Base-by-base conservation (phyloP, 2,797 vertebrate species). In the Scomberomorus guttatus region DNA sequence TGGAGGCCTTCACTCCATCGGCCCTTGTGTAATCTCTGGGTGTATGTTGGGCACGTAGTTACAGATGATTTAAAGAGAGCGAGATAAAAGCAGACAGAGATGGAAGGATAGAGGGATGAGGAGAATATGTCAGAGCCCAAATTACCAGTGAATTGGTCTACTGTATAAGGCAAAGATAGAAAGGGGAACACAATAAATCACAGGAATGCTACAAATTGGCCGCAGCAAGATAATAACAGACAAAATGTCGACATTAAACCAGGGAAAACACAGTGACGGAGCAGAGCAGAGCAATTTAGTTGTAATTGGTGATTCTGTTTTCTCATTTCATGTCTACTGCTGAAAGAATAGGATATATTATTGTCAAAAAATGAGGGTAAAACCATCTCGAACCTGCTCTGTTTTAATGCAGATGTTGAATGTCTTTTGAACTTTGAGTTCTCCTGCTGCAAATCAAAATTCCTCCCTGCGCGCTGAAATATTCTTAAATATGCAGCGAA, bases 11-110 rank as follows among this genome's bases (percentile, higher is more conserved):
- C 29, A 4, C 86, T 62, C 44, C 2, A 58, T 81, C 74, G 65
- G 72, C 82, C 70, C 75, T 77, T 25, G 72, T 68, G 72, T 79
- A 80, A 70, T 74, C 83, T 88, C n/a, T 68, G 85, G 73, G 59
- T 79, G 42, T 52, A 20, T 22, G 64, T 69, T 17, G 72, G 73
- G 63, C 80, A n/a, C 32, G n/a, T 61, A 77, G 74, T 81, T 84
- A 61, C 15, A 58, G 55, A 76, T 75, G 82, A 89, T 90, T 91
- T 86, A 82, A 80, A 84, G 80, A 72, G 60, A 20, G 34, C n/a
- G 62, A 76, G 83, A 90, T 80, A 75, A 77, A 84, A 66, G 42
- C 76, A 56, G 67, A 59, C 15, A 55, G 42, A 72, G 70, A 83
- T 24, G 24, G 39, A 73, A 54, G 62, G 29, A 51, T 32, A 24